Base-by-base conservation (phyloP, 2,113 vertebrate species). In the Ptyas mucosa region DNA sequence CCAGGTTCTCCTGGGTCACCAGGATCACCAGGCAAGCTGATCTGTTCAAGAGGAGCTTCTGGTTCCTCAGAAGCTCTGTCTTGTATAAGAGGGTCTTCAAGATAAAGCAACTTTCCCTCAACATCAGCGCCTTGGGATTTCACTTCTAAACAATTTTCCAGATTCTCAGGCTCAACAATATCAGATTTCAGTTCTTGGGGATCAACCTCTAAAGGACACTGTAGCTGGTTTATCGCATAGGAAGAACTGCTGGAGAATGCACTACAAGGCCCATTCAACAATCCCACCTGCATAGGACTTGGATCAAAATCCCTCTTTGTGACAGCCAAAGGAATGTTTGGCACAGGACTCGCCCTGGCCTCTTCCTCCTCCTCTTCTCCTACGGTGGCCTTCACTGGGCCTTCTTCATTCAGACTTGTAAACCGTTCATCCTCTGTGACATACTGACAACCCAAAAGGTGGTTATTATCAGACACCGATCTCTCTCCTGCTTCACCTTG, bases 361-460 rank as follows among this genome's bases (percentile, higher is more conserved):
- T 34, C 61, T 11, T 69, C 64, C 64, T n/a, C 61, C 57, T 61
- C 26, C 26, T 64, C 58, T 1, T 29, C 61, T 7, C 5, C 20
- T 9, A 7, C 1, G 4, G 24, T 6, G n/a, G 18, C 20, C 24
- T n/a, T 26, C 12, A 0, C 21, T 20, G 1, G 0, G 14, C 43
- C 29, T 46, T 93, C 85, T 1, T 18, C 51, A 57, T 52, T 34
- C 85, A 46, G 49, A 14, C n/a, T 23, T 2, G 3, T 6, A 3
- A 6, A 23, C 6, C 21, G 29, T 69, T 58, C 52, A 2, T 29
- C 43, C 14, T 39, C n/a, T 2, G 26, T 8, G 93, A 18, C 86
- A 26, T 14, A 21, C 11, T 23, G 86, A 23, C 8, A 53, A 2
- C 1, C 18, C 86, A 26, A 29, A 34, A 9, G 8, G 9, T 3